These are phyloP conservation scores for Cantharis flavilabris DNA, from an alignment of 2,888 invertebrate species.

Conservation along the genomic window DNA sequence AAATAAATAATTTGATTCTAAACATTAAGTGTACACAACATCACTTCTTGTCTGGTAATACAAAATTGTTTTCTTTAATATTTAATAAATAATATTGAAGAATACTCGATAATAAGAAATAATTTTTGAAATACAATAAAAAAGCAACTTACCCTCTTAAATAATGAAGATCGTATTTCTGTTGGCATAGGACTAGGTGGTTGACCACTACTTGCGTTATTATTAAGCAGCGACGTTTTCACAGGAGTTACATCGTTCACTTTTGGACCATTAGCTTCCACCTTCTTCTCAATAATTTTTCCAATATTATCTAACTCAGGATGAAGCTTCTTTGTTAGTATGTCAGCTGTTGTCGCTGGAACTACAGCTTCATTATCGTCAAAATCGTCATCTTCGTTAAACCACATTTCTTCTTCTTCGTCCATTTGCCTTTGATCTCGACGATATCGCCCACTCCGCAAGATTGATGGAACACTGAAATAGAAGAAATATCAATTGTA, in stretches of 20 bases:
- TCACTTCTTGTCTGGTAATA: no score
- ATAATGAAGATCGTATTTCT: constrained; percentile 56
- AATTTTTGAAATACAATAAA: no score
- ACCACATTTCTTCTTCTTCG: constrained; percentile 99
- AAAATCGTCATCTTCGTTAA: constrained; percentile 94
- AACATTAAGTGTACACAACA: no score
- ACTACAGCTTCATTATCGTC: constrained; percentile 74
- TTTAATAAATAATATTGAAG: no score
- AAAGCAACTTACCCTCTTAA: constrained; percentile 56
- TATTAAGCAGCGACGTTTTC: constrained; percentile 56
- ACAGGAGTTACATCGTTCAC: constrained; percentile 45
- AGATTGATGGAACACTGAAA: constrained; percentile 75
- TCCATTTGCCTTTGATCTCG: constrained; percentile 93
- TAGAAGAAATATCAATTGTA: constrained; percentile 1
- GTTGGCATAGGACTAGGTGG: constrained; percentile 42
- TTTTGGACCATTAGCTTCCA: constrained; percentile 51
- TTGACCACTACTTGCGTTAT: constrained; percentile 53
- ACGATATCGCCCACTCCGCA: constrained; percentile 80
- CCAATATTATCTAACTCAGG: constrained; percentile 66
- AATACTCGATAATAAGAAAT: no score
- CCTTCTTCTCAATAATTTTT: constrained; percentile 51
- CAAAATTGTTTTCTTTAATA: no score
- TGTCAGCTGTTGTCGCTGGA: constrained; percentile 58
- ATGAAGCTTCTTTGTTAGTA: constrained; percentile 62
- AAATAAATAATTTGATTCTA: no score